Evolutionary conservation across 1,140 invertebrate genomes (phyloP).

Genomic region (Eurosta solidaginis): DNA sequence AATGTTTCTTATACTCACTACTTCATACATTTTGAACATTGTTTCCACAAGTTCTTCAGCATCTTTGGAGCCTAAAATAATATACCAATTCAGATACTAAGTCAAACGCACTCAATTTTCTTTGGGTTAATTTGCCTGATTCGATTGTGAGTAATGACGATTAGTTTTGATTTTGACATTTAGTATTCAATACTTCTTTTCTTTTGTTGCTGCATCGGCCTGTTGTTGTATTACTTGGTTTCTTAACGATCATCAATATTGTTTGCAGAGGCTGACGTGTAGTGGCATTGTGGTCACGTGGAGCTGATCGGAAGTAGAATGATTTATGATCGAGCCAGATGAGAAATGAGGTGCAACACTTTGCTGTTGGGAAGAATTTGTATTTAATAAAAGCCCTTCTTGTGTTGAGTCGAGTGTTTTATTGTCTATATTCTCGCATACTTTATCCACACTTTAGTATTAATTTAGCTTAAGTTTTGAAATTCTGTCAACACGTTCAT

Average conservation of each 20-base stretch:
- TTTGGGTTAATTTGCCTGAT: neutral
- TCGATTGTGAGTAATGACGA: neutral
- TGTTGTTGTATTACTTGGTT: slow-evolving; percentile 37
- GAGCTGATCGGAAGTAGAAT: slow-evolving; percentile 9
- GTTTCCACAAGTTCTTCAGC: neutral
- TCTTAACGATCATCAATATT: slow-evolving; percentile 36
- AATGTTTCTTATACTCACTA: neutral
- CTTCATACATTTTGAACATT: neutral
- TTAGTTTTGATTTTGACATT: neutral
- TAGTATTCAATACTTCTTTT: neutral
- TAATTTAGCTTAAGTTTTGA: no score
- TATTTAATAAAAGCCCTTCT: no score
- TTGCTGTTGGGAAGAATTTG: no score
- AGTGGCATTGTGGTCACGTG: neutral
- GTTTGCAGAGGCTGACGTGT: slow-evolving; percentile 29
- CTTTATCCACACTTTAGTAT: no score
- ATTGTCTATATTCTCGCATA: no score
- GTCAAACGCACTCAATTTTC: no score
- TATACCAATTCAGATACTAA: neutral
- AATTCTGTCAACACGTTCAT: no score
- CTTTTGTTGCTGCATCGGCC: neutral
- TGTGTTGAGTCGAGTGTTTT: no score
- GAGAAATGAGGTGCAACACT: neutral
- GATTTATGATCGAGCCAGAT: slow-evolving; percentile 3
- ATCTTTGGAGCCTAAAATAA: neutral